Evolutionary conservation across 2,888 invertebrate species (phyloP), one percentile per base, ranked within the genome.

Genomic region (Parnassius orleans): DNA sequence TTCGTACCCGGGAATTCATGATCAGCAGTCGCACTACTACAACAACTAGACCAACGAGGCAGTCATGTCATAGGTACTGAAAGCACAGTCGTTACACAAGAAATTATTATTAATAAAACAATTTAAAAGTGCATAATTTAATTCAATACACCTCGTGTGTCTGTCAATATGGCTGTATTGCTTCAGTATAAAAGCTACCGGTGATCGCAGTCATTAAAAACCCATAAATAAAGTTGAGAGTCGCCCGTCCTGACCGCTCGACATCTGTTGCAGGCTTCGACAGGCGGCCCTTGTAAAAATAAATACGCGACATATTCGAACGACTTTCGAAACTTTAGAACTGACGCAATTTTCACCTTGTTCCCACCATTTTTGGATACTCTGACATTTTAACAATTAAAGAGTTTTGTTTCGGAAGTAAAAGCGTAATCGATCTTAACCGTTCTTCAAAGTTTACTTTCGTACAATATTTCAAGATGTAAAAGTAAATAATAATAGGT

Each of bases 191-290:
- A 57, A 53, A 48, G 64, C 65, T 64, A 64, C 60, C 52, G 67
- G 56, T 47, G 56, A 57, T 54, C 66, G 60, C 61, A 69, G 80
- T 89, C 88, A 90, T 90, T 90, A 90, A 86, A 88, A 83, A 72
- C 80, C 81, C 81, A 90, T 90, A 90, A 90, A 90, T 86, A 86
- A 84, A 80, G 71, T 68, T 68, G 66, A 70, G 72, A 73, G 76
- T 74, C 76, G 69, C 72, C 53, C 60, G 66, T 65, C 70, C 71
- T 78, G 69, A 72, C 73, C 78, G 41, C 50, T 41, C 57, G 80
- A 83, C 90, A 90, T 90, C 86, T 90, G 90, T 83, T 83, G 72
- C 69, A 66, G 66, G 60, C 70, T 71, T 77, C 78, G 77, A 78
- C 81, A 80, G 78, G 72, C 74, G 74, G 79, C 71, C 74, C 75